These are phyloP conservation scores for Pharmacophagus antenor DNA, from an alignment of 2,888 invertebrate genomes.

Conservation along the genomic window DNA sequence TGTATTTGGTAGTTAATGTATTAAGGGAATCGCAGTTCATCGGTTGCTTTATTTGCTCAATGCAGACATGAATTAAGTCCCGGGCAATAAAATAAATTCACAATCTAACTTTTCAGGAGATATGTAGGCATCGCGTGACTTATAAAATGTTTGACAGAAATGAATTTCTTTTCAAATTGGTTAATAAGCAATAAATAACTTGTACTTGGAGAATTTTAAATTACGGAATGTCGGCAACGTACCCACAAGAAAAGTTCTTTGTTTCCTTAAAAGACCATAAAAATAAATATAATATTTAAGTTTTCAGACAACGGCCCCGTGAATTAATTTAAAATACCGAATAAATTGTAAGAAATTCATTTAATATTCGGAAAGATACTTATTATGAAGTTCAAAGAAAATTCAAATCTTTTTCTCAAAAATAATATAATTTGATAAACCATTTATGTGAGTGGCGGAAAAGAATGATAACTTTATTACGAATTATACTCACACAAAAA, in stretches of 20 bases:
- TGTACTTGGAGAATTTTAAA: constrained; percentile 19
- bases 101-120: constrained; percentile 52
- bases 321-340: no score
- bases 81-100: constrained; percentile 40
- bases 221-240: not conserved
- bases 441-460: no score
- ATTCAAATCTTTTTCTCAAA: no score
- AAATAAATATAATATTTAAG: constrained; percentile 19
- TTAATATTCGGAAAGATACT: no score
- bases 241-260: constrained; percentile 11
- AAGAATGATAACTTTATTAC: no score
- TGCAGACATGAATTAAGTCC: constrained; percentile 31
- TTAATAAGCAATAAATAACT: constrained; percentile 26
- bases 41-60: constrained; percentile 36
- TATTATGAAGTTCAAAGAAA: no score
- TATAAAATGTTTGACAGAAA: constrained; percentile 44
- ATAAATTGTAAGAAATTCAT: no score
- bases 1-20: not conserved
- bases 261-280: constrained; percentile 7
- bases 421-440: no score
- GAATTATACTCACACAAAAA: no score
- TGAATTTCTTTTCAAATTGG: constrained; percentile 46
- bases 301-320: constrained; percentile 11
- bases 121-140: constrained; percentile 50
- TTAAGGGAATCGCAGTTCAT: constrained; percentile 30